Evolutionary conservation across 2,113 vertebrate species (phyloP), one percentile per base, ranked within the genome.

Genomic region (Agapornis roseicollis): DNA sequence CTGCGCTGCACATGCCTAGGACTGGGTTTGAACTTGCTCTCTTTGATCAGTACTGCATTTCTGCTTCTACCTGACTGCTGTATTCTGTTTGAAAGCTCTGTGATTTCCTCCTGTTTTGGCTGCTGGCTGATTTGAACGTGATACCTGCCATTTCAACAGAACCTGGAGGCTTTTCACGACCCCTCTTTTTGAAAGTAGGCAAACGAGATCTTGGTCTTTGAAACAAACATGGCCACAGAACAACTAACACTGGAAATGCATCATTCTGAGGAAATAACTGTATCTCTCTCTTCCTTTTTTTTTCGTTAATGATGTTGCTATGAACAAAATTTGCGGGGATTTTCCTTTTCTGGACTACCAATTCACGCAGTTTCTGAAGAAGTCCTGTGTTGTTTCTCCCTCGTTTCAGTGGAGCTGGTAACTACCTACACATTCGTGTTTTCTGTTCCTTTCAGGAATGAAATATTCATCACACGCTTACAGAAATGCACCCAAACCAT

Each of bases 391-490:
- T 83, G 29, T 73, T 85, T 80, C 42, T 79, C 52, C 39, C 39
- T 88, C 17, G n/a, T 20, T 79, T 83, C 65, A 33, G 46, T 2
- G 6, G 73, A 55, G 33, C 58, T 85, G 68, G 35, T 47, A 41
- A 66, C 63, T 83, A 46, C 46, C 42, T 25, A 61, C 37, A 49
- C 3, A 0, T 80, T 47, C 35, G 46, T 55, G 23, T 39, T 73
- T 88, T 89, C 71, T 61, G 1, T 77, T 95, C 28, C 42, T 95
- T 88, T 93, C 64, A 81, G 39, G 35, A 76, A 82, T 88, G 61
- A 96, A 94, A 91, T 88, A 96, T 94, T 95, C 82, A 88, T 86
- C 72, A 79, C 20, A 35, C 50, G 29, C 80, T 93, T 89, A 84
- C 3, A 88, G 80, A 88, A 94, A 86, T 46, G 80, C 82, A 93